Conservation (phyloP, 1,140 invertebrate genomes). For the Cydia splendana region DNA sequence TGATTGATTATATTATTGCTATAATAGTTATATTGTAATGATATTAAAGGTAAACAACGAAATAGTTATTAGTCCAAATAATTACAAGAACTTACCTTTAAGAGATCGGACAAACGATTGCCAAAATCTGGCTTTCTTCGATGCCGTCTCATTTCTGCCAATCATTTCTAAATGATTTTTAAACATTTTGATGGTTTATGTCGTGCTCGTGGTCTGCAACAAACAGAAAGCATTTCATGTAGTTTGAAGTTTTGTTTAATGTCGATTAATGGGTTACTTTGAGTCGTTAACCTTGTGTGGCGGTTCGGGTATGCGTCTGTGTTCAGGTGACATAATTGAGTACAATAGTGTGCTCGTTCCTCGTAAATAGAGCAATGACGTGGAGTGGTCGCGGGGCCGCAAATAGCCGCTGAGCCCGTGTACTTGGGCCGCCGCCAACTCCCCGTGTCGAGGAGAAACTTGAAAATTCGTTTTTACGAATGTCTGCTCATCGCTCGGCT, state of each 20-base stretch:
- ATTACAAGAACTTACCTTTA: conserved; percentile 84
- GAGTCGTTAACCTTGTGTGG: conserved; percentile 47
- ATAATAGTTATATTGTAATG: too few relatives aligned
- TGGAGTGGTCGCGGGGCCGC: conserved; percentile 63
- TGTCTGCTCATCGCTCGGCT: conserved; percentile 67
- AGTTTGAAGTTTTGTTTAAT: conserved; percentile 22
- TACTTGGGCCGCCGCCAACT: conserved; percentile 66
- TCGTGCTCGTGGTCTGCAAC: conserved; percentile 86
- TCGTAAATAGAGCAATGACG: conserved; percentile 76
- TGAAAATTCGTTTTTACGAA: conserved; percentile 75
- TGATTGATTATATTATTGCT: too few relatives aligned
- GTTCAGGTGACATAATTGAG: conserved; percentile 68
- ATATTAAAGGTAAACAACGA: too few relatives aligned
- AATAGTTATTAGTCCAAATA: neutral
- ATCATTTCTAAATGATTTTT: conserved; percentile 95
- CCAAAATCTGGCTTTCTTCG: conserved; percentile 95
- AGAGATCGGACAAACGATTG: conserved; percentile 93
- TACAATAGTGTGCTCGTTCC: conserved; percentile 63
- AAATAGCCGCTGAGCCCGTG: conserved; percentile 72
- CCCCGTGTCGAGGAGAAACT: conserved; percentile 60
- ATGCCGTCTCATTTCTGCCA: conserved; percentile 93
- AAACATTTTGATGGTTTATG: conserved; percentile 89
- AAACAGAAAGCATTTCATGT: conserved; percentile 45
- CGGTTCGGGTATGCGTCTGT: conserved; percentile 38
- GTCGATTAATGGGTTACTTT: conserved; percentile 31